Evolutionary conservation across 2,888 invertebrate genomes (phyloP).

Genomic region (Noctua comes): DNA sequence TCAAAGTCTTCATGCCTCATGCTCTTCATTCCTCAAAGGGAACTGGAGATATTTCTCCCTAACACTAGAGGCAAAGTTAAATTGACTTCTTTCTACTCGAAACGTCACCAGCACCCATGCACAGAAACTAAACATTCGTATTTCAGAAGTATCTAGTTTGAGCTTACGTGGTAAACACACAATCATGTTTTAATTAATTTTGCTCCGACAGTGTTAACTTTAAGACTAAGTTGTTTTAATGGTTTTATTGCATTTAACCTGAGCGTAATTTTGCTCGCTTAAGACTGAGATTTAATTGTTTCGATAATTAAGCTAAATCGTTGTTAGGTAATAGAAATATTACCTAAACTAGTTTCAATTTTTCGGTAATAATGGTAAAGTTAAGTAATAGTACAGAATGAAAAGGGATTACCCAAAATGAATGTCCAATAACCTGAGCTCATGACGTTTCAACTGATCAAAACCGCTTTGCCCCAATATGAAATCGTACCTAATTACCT

Average conservation of each 20-base stretch:
- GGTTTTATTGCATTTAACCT: neutral
- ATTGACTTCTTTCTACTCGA: neutral
- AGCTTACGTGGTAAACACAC: neutral
- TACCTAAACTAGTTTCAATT: too few relatives aligned
- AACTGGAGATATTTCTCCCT: neutral
- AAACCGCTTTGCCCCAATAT: neutral
- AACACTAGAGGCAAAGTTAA: conserved; percentile 3
- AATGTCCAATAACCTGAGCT: neutral
- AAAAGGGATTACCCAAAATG: too few relatives aligned
- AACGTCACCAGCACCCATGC: neutral
- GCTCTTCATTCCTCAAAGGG: neutral
- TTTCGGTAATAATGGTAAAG: neutral
- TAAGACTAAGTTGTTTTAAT: neutral
- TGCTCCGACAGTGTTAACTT: neutral
- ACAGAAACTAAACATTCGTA: neutral
- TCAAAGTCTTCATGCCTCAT: too few relatives aligned
- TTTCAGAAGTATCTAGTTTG: conserved; percentile 7
- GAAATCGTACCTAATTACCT: neutral
- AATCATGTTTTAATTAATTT: conserved; percentile 33
- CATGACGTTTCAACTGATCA: neutral
- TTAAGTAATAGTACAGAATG: fast-evolving
- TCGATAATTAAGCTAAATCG: neutral
- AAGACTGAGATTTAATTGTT: neutral
- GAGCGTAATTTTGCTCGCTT: neutral
- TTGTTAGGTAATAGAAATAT: neutral